A percentile compares a stretch with the other conserved stretches of the same genome.
These are phyloP conservation scores for Microplitis mediator DNA, from an alignment of 1,140 invertebrate genomes.

Conservation along the genomic window DNA sequence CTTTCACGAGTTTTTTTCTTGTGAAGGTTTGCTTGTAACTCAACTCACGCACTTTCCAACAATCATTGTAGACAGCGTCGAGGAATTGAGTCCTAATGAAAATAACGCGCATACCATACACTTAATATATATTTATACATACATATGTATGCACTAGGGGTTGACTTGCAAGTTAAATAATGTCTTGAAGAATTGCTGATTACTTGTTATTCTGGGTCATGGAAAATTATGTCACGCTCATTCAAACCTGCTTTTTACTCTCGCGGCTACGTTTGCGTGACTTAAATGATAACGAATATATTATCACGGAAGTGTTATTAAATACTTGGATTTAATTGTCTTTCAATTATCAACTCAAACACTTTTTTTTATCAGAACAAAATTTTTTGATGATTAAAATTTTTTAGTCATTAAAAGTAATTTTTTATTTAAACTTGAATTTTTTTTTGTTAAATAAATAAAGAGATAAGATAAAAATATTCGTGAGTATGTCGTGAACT, in stretches of 20 bases:
- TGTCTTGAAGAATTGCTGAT: neutral
- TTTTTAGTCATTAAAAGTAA: too few relatives aligned
- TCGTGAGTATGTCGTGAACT: neutral
- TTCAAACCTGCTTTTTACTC: neutral
- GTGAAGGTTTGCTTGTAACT: neutral
- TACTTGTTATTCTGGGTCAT: constrained; percentile 16
- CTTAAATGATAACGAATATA: neutral
- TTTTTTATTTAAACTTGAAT: neutral
- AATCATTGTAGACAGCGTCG: neutral
- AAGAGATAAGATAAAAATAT: neutral
- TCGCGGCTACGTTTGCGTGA: neutral
- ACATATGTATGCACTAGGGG: neutral
- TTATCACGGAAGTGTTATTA: neutral
- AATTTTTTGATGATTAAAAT: too few relatives aligned
- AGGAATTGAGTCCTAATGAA: neutral
- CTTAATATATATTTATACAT: too few relatives aligned
- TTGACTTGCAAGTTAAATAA: neutral
- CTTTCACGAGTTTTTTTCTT: neutral
- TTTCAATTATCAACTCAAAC: too few relatives aligned
- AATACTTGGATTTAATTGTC: neutral
- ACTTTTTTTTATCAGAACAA: too few relatives aligned
- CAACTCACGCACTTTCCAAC: constrained; percentile 9
- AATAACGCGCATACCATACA: neutral
- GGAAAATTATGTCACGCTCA: constrained; percentile 26
- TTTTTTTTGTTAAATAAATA: neutral